These are phyloP conservation scores for Rhadinocentrus ornatus DNA, from an alignment of 2,797 vertebrate species.

Conservation along the genomic window DNA sequence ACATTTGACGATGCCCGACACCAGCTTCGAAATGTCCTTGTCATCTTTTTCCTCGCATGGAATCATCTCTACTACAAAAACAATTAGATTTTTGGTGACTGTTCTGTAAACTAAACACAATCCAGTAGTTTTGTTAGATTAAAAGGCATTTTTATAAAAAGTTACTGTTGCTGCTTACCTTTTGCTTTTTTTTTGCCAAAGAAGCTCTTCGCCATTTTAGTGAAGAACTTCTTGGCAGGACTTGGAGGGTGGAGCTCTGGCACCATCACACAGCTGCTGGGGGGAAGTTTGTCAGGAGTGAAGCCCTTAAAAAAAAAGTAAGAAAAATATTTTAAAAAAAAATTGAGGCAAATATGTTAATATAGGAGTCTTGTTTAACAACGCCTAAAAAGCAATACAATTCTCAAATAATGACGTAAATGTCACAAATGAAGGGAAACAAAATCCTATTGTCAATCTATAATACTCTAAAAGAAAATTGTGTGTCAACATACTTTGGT, in stretches of 20 bases:
- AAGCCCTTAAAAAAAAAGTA: conserved; percentile 83
- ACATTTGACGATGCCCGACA: conserved; percentile 92
- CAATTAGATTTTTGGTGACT: neutral
- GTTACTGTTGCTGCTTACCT: conserved; percentile 75
- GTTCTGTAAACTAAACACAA: conserved; percentile 8
- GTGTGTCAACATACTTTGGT: conserved; percentile 84
- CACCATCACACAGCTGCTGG: conserved; percentile 92
- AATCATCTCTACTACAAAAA: conserved; percentile 85
- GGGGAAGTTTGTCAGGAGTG: conserved; percentile 93
- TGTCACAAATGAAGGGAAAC: neutral
- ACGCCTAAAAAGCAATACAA: neutral
- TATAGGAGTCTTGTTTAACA: too few relatives aligned
- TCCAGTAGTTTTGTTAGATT: neutral
- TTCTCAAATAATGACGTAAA: neutral
- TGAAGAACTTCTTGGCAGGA: conserved; percentile 93
- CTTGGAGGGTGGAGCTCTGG: conserved; percentile 94
- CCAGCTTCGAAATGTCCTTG: conserved; percentile 91
- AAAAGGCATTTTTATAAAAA: neutral
- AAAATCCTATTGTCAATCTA: neutral
- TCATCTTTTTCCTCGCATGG: conserved; percentile 88
- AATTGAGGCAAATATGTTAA: too few relatives aligned
- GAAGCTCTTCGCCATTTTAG: conserved; percentile 96
- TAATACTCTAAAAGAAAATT: neutral
- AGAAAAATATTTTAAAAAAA: neutral
- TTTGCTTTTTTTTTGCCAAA: conserved; percentile 94